phyloP scores from a whole-genome alignment of 2,797 vertebrate species.

The Argyrosomus regius region DNA sequence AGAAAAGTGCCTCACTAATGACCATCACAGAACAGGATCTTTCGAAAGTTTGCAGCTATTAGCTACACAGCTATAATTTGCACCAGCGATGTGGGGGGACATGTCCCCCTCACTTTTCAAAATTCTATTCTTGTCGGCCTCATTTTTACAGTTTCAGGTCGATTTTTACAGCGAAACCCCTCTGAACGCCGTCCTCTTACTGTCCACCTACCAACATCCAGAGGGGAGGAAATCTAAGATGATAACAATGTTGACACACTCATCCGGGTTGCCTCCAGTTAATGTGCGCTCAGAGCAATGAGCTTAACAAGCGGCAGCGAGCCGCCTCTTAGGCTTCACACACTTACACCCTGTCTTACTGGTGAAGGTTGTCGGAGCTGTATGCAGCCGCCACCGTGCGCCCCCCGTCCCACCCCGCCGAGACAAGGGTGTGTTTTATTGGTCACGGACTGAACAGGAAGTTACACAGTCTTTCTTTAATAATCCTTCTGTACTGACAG shows the following conservation, averaged over 20 bases:
- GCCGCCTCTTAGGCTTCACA: neutral
- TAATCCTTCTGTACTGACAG: slow-evolving; percentile 17
- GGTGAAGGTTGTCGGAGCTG: neutral
- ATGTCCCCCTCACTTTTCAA: neutral
- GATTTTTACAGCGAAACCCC: neutral
- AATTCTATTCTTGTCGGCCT: neutral
- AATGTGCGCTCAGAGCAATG: too few species aligned
- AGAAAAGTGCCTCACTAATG: neutral
- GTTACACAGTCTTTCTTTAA: neutral
- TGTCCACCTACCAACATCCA: neutral
- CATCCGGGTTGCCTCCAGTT: neutral
- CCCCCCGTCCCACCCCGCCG: too few species aligned
- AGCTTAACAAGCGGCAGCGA: neutral
- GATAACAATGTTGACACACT: neutral
- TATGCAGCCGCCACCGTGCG: too few species aligned
- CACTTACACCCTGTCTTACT: neutral
- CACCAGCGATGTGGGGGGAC: neutral
- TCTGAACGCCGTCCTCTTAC: neutral
- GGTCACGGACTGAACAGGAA: neutral
- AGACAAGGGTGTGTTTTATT: neutral
- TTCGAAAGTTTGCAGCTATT: neutral
- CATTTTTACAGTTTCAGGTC: neutral
- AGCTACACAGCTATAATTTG: neutral
- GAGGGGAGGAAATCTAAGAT: neutral
- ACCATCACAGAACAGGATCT: neutral